Evolutionary conservation across 2,797 vertebrate species (phyloP).

Genomic region (Pipistrellus pipistrellus): DNA sequence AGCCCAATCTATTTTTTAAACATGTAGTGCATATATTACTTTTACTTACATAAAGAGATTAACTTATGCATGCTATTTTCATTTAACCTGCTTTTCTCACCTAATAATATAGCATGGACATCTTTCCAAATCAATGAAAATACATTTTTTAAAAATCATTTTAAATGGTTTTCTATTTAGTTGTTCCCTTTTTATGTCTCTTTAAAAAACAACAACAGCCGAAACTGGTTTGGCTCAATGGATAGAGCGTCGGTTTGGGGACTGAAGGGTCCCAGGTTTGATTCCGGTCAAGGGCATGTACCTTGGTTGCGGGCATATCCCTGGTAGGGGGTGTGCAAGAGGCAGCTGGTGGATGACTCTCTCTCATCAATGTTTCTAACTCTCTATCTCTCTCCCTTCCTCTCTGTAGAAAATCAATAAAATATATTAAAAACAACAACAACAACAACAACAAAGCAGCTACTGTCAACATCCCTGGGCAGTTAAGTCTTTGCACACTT

Average conservation of each 20-base stretch:
- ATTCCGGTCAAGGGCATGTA: too few species aligned
- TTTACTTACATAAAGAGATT: constrained; percentile 43
- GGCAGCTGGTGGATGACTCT: too few species aligned
- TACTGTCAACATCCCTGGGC: neutral
- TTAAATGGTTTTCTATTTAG: neutral
- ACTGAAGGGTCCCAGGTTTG: too few species aligned
- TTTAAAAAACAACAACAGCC: too few species aligned
- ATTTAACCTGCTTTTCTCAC: constrained; percentile 25
- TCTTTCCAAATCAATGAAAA: constrained; percentile 31
- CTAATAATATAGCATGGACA: neutral
- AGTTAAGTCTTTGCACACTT: neutral
- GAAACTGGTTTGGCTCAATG: too few species aligned
- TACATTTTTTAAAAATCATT: neutral
- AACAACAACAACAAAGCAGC: neutral
- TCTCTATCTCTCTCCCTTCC: neutral
- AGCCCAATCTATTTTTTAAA: constrained; percentile 10
- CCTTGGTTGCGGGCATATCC: too few species aligned
- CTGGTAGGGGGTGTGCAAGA: too few species aligned
- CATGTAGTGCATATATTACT: neutral
- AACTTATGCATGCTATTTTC: constrained; percentile 34
- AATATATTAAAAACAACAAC: too few species aligned
- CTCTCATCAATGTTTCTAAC: too few species aligned
- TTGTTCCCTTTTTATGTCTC: neutral
- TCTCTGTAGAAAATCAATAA: too few species aligned
- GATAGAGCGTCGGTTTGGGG: too few species aligned